phyloP scores from a whole-genome alignment of 1,140 invertebrate genomes.

The Heterodera carotae region DNA sequence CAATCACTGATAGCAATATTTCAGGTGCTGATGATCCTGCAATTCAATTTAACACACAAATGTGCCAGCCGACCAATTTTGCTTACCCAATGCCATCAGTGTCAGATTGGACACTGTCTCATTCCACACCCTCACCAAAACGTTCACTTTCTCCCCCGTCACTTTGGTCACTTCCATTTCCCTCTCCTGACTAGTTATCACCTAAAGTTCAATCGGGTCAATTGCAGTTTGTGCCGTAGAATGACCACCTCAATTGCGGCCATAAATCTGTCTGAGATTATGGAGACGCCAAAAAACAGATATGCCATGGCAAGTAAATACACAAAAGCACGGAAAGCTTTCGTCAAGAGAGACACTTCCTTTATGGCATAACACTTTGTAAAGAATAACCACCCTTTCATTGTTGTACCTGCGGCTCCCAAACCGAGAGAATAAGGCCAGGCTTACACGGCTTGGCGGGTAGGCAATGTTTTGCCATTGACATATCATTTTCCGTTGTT shows the following conservation, averaged over 20 bases:
- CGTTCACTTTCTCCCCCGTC: slow-evolving; percentile 66
- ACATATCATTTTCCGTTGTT: background rate
- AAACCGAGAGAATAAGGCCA: slow-evolving; percentile 80
- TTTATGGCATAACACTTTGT: background rate
- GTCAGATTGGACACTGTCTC: slow-evolving; percentile 70
- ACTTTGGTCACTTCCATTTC: slow-evolving; percentile 67
- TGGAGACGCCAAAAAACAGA: slow-evolving; percentile 69
- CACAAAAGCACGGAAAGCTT: slow-evolving; percentile 45
- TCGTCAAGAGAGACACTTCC: slow-evolving; percentile 34
- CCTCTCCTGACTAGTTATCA: slow-evolving; percentile 83
- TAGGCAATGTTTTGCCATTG: slow-evolving; percentile 31
- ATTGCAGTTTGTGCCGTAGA: background rate
- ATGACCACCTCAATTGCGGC: slow-evolving; percentile 12
- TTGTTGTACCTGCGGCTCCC: slow-evolving; percentile 75
- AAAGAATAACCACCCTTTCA: background rate
- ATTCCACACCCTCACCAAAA: slow-evolving; percentile 69
- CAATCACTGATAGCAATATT: slow-evolving; percentile 69
- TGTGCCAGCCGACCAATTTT: no score
- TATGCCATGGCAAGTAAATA: slow-evolving; percentile 67
- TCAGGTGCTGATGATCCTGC: slow-evolving; percentile 70
- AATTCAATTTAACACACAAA: no score
- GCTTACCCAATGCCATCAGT: slow-evolving; percentile 68
- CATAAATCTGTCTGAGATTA: slow-evolving; percentile 67
- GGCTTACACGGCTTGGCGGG: slow-evolving; percentile 70
- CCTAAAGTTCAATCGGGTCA: slow-evolving; percentile 83